These are phyloP conservation scores for Colostygia pectinataria DNA, from an alignment of 2,888 invertebrate species.

Conservation along the genomic window DNA sequence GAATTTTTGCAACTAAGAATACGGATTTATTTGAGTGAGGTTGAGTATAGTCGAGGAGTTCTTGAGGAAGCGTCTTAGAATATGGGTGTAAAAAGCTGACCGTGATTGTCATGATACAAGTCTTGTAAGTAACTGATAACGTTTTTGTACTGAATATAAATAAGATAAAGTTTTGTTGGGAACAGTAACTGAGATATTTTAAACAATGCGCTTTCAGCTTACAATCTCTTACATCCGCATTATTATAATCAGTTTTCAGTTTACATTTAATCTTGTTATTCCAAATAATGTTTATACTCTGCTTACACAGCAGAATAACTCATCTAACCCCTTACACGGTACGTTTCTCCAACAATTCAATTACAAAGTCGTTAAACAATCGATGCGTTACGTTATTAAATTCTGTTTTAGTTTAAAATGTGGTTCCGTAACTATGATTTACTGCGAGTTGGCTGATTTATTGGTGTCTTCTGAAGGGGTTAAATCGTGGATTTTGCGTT, in stretches of 20 bases:
- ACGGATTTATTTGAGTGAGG: too few species aligned
- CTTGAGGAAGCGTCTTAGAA: too few species aligned
- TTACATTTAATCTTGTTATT: conserved; percentile 28
- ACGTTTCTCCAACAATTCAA: conserved; percentile 61
- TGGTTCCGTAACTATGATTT: conserved; percentile 74
- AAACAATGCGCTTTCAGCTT: too few species aligned
- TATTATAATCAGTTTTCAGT: conserved; percentile 24
- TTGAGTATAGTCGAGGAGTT: too few species aligned
- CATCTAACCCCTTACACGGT: conserved; percentile 25
- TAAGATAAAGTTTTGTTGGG: too few species aligned
- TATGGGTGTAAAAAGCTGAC: too few species aligned
- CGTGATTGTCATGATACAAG: too few species aligned
- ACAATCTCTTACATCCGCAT: conserved; percentile 7
- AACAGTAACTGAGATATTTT: too few species aligned
- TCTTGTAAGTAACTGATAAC: too few species aligned
- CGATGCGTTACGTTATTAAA: conserved; percentile 79
- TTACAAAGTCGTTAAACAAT: conserved; percentile 75
- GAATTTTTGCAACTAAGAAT: too few species aligned
- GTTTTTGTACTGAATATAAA: too few species aligned
- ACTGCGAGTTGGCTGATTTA: conserved; percentile 64
- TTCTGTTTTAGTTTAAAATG: conserved; percentile 75
- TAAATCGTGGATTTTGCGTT: conserved; percentile 59
- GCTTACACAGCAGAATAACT: conserved; percentile 25
- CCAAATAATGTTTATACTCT: conserved; percentile 24
- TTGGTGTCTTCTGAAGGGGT: conserved; percentile 54